These are phyloP conservation scores for Hystrix brachyura DNA, from an alignment of 2,113 vertebrate genomes.

Conservation along the genomic window DNA sequence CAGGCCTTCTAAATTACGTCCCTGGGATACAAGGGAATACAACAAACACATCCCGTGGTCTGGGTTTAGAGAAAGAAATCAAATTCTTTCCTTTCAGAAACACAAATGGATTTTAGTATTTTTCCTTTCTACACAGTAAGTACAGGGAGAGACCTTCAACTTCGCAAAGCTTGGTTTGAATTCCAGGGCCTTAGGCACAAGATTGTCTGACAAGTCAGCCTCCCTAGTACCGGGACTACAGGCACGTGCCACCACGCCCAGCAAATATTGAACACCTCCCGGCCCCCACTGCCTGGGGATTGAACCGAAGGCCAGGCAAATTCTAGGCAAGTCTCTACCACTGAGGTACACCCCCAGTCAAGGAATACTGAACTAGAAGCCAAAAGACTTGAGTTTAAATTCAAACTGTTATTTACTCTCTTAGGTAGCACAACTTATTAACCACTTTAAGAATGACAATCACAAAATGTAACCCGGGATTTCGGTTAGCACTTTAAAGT, in stretches of 20 bases:
- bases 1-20: constrained; percentile 66
- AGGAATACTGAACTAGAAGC: constrained; percentile 38
- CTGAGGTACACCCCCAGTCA: neutral
- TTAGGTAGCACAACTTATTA: constrained; percentile 32
- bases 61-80: constrained; percentile 53
- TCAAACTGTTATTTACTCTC: neutral
- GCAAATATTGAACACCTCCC: neutral
- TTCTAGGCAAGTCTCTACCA: neutral
- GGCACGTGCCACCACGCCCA: neutral
- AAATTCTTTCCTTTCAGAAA: constrained; percentile 59
- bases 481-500: constrained; percentile 11
- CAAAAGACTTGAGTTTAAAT: constrained; percentile 59
- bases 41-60: constrained; percentile 56
- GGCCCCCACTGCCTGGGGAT: neutral
- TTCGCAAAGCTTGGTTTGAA: constrained; percentile 35
- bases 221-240: neutral
- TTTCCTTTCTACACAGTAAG: neutral
- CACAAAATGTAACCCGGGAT: constrained; percentile 38
- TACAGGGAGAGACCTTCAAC: neutral
- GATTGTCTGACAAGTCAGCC: neutral
- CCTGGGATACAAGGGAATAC: constrained; percentile 51
- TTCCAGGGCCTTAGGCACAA: neutral
- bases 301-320: neutral
- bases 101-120: constrained; percentile 12
- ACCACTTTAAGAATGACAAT: neutral